These are phyloP conservation scores for Babyrousa celebensis DNA, from an alignment of 2,797 vertebrate species.

Conservation along the genomic window DNA sequence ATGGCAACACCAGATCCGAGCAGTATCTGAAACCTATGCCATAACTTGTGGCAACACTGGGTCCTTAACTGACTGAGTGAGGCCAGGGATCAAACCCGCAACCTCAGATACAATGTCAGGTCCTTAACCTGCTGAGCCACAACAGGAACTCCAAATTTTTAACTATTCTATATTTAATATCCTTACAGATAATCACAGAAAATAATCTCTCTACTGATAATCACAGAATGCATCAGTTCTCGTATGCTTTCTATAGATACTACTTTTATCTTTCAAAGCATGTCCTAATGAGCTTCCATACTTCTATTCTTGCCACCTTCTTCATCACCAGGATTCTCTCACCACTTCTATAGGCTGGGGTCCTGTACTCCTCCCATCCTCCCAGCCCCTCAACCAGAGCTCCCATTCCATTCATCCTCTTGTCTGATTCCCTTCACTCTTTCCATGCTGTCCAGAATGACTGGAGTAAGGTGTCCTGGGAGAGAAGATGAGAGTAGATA, in stretches of 20 bases:
- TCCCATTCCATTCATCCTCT: neutral
- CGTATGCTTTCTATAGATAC: neutral
- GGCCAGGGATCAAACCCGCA: too few relatives aligned
- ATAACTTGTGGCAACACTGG: too few relatives aligned
- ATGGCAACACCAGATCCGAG: too few relatives aligned
- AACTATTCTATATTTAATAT: neutral
- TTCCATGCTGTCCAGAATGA: neutral
- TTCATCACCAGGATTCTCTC: neutral
- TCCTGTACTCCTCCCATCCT: rapidly evolving
- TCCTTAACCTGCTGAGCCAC: too few relatives aligned
- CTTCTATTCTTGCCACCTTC: neutral
- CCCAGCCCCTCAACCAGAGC: rapidly evolving
- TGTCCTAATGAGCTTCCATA: neutral
- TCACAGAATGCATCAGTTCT: neutral
- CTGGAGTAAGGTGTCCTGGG: neutral
- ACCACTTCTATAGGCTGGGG: neutral
- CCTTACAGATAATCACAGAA: neutral
- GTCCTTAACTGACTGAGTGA: too few relatives aligned
- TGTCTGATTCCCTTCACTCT: neutral
- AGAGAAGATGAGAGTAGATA: neutral
- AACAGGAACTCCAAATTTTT: neutral
- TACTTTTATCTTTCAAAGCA: neutral
- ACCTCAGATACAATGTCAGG: too few relatives aligned
- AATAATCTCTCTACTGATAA: neutral
- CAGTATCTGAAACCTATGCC: too few relatives aligned